A percentile compares a stretch with the other conserved stretches of the same genome.
Conservation (phyloP, 1,140 invertebrate species). For the Pogonomyrmex barbatus region DNA sequence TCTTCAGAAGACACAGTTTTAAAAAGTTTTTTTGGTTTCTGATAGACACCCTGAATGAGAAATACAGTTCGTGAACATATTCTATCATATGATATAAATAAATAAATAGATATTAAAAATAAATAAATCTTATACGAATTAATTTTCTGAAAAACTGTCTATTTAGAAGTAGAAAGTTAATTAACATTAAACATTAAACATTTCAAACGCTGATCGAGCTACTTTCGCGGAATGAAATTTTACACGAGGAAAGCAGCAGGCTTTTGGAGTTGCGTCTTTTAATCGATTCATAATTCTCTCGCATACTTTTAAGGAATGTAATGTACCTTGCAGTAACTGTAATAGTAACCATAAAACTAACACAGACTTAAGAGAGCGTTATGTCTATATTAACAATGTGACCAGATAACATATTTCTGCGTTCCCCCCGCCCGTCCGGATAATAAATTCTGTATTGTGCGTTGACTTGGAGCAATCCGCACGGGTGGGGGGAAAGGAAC, state of each 20-base stretch:
- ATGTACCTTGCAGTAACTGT: neutral
- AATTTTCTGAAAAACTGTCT: neutral
- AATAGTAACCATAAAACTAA: constrained; percentile 17
- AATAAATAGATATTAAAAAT: neutral
- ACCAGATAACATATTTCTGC: neutral
- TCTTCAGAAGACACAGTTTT: neutral
- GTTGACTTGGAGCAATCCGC: neutral
- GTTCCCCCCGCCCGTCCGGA: neutral
- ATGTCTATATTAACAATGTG: constrained; percentile 10
- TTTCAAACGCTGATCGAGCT: neutral
- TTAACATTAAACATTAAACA: too few relatives aligned
- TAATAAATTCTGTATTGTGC: constrained; percentile 15
- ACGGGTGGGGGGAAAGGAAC: neutral
- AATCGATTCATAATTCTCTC: neutral
- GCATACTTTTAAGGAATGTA: neutral
- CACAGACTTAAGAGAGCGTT: neutral
- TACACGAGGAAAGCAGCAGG: too few relatives aligned
- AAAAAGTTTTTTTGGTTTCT: neutral
- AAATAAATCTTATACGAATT: neutral
- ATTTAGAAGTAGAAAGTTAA: neutral
- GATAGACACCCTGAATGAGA: neutral
- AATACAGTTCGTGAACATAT: neutral
- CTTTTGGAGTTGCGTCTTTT: neutral
- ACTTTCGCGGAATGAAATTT: neutral
- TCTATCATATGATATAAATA: neutral